Base-by-base conservation (phyloP, 2,797 vertebrate species). In the Lycodopsis pacificus region DNA sequence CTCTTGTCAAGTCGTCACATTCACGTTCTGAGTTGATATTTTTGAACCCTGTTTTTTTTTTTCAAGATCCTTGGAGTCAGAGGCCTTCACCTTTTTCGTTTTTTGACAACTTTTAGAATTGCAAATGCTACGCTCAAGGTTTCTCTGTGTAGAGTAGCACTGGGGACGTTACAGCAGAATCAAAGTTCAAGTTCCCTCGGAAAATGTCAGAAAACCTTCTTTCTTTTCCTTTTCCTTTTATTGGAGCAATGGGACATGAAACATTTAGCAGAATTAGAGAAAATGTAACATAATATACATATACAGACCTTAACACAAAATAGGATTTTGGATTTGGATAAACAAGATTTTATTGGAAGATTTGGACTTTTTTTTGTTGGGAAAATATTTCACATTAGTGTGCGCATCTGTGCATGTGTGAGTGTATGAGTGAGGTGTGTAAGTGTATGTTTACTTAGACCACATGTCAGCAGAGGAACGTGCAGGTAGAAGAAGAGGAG, bases 51-150 rank as follows among this genome's bases (percentile, higher is more conserved):
- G 7, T 54, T 22, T 63, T 10, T 64, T 75, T 49, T 38, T 69
- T 19, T 59, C 46, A 4, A 62, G 10, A 56, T 77, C 69, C 25
- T 72, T 57, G 20, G n/a, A 73, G 73, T 77, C 63, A 46, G 36
- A 68, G 6, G 34, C 34, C n/a, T 51, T 71, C 53, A 61, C 54
- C n/a, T 15, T 38, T 49, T 68, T 71, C 20, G 30, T 32, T 69
- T 68, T 68, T 64, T 77, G 46, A 73, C 71, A 87, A 76, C 27
- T 65, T 83, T 80, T 40, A 36, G 22, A 81, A 69, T 80, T 74
- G 51, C 53, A 83, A 77, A 79, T 81, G 46, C 2, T 34, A 15
- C 34, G 32, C 8, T 22, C 56, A 73, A 53, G 46, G 49, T 54
- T 56, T 54, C 53, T 53, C 42, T 66, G 32, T 71, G 51, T 42